Percentiles rank a stretch among this genome's conserved stretches.
Evolutionary conservation across 2,888 invertebrate species (phyloP).

Genomic region (Ganaspis brasiliensis): DNA sequence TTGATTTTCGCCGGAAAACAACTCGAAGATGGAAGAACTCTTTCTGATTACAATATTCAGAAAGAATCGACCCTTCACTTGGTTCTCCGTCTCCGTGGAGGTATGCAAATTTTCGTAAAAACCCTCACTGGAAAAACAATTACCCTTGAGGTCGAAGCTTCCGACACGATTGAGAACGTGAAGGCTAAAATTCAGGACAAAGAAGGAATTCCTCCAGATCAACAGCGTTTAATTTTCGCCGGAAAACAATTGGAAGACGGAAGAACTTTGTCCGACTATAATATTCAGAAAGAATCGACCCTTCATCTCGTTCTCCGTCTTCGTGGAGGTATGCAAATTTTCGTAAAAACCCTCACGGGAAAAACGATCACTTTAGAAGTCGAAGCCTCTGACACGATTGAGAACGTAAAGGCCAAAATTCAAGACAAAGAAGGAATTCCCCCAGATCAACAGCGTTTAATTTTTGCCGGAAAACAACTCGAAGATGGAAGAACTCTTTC

Average conservation of each 20-base stretch:
- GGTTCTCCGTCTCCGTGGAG: conserved; percentile 65
- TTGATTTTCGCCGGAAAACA: conserved; percentile 69
- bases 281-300: conserved; percentile 69
- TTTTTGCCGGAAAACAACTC: conserved; percentile 82
- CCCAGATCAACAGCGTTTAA: conserved; percentile 93
- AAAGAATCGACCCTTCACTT: conserved; percentile 68
- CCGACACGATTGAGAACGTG: conserved; percentile 68
- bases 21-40: conserved; percentile 65
- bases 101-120: conserved; percentile 91
- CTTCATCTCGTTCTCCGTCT: conserved; percentile 67
- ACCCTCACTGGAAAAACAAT: conserved; percentile 97
- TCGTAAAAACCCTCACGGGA: conserved; percentile 67
- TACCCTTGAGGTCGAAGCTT: conserved; percentile 68
- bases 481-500: conserved; percentile 72
- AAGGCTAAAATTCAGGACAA: conserved; percentile 71
- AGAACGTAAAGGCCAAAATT: conserved; percentile 69
- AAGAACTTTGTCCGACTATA: conserved; percentile 66
- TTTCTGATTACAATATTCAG: conserved; percentile 69
- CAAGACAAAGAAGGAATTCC: conserved; percentile 84
- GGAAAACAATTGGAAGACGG: conserved; percentile 69
- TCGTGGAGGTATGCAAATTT: conserved; percentile 68
- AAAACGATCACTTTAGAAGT: conserved; percentile 71
- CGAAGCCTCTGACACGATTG: conserved; percentile 68
- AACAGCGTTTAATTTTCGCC: conserved; percentile 69
- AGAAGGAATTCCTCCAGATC: conserved; percentile 69